Percentiles rank a stretch among this genome's conserved stretches.
These are phyloP conservation scores for Silurus asotus DNA, from an alignment of 2,113 vertebrate species.

Conservation along the genomic window DNA sequence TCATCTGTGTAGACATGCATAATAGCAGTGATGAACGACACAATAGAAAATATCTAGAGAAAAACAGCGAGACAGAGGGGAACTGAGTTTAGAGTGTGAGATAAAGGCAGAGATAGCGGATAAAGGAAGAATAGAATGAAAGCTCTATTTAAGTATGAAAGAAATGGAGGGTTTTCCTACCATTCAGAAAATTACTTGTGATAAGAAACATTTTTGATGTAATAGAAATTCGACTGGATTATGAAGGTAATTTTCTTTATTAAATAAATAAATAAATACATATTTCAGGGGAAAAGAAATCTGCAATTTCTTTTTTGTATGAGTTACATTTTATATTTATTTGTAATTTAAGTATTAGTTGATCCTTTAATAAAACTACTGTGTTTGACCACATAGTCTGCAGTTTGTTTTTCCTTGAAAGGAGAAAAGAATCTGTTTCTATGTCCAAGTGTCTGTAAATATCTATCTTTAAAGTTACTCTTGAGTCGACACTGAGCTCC, in stretches of 20 bases:
- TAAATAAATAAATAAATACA: too few species aligned
- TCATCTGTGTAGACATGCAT: not conserved
- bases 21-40: not conserved
- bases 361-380: not conserved
- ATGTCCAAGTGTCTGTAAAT: not conserved
- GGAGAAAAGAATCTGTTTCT: not conserved
- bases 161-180: not conserved
- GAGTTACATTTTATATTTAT: not conserved
- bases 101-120: constrained; percentile 5
- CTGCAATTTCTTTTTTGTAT: not conserved
- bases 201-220: not conserved
- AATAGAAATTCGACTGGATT: not conserved
- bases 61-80: not conserved
- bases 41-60: not conserved
- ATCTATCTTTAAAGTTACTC: not conserved
- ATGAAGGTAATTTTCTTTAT: not conserved
- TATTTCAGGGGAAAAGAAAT: too few species aligned
- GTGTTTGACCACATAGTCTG: not conserved
- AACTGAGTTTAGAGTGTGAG: not conserved
- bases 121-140: not conserved
- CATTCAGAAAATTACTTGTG: not conserved
- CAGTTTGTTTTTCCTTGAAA: not conserved
- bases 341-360: not conserved
- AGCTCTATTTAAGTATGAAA: not conserved
- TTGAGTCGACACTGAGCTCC: not conserved